A percentile compares a stretch with the other conserved stretches of the same genome.
phyloP scores from a whole-genome alignment of 2,888 invertebrate species.

The Melanotus villosus region DNA sequence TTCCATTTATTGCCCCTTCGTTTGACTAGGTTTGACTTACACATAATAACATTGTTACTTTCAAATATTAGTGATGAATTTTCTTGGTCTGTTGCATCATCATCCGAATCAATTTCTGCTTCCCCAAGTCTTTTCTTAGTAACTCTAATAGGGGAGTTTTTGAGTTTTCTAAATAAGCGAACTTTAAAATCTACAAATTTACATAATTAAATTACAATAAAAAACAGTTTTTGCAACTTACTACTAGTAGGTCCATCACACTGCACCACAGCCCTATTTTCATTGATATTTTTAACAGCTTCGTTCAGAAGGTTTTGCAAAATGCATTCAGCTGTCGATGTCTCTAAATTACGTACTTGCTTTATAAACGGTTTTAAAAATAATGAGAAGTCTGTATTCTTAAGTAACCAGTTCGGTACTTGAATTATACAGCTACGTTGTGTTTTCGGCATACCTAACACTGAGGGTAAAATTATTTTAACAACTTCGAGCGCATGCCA shows the following conservation, averaged over 20 bases:
- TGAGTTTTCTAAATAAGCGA: neutral
- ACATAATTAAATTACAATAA: neutral
- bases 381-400: too few species aligned
- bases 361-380: too few species aligned
- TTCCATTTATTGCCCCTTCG: neutral
- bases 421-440: too few species aligned
- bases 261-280: neutral
- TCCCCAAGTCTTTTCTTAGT: neutral
- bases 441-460: too few species aligned
- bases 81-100: constrained; percentile 22
- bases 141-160: neutral
- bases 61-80: neutral
- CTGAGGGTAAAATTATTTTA: too few species aligned
- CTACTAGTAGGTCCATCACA: constrained; percentile 1
- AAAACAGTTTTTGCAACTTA: neutral
- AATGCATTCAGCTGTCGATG: too few species aligned
- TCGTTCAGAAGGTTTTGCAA: neutral
- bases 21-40: neutral
- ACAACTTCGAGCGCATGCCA: too few species aligned
- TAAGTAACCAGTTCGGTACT: too few species aligned
- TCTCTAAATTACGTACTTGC: too few species aligned
- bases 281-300: neutral
- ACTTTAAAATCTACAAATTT: neutral
- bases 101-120: constrained; percentile 18
- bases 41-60: constrained; percentile 7